Evolutionary conservation across 2,888 invertebrate species (phyloP).

Genomic region (Parnassius apollo): DNA sequence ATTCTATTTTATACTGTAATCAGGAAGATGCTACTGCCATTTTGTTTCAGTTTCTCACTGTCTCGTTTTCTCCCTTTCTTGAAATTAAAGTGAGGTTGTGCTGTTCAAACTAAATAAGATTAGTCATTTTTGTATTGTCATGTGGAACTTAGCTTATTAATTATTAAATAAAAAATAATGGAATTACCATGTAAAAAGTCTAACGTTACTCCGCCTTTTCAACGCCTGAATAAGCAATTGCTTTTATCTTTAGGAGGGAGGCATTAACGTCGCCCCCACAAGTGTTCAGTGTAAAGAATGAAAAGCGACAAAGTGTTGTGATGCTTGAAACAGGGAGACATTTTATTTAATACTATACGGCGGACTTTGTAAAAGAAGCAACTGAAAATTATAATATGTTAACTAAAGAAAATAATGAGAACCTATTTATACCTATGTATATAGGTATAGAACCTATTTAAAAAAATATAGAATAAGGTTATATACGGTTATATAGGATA

Average conservation of each 20-base stretch:
- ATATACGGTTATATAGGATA: neutral
- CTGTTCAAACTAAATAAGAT: no score
- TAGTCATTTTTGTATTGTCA: no score
- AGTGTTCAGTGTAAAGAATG: neutral
- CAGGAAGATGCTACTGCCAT: no score
- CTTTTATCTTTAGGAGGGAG: conserved; percentile 4
- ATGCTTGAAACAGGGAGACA: neutral
- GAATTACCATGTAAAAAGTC: no score
- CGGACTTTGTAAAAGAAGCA: conserved; percentile 1
- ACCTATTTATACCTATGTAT: neutral
- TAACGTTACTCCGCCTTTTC: neutral
- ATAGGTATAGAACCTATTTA: neutral
- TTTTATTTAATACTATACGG: neutral
- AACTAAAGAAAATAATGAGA: conserved; percentile 4
- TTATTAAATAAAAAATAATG: no score
- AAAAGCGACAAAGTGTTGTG: neutral
- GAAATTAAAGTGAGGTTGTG: no score
- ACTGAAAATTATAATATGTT: neutral
- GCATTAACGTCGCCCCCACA: neutral
- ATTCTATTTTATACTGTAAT: no score
- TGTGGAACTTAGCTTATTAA: no score
- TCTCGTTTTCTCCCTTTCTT: no score
- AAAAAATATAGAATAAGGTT: neutral
- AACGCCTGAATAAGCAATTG: neutral
- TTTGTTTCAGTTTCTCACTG: no score